These are phyloP conservation scores for Heptranchias perlo DNA, from an alignment of 2,113 vertebrate species.

Conservation along the genomic window DNA sequence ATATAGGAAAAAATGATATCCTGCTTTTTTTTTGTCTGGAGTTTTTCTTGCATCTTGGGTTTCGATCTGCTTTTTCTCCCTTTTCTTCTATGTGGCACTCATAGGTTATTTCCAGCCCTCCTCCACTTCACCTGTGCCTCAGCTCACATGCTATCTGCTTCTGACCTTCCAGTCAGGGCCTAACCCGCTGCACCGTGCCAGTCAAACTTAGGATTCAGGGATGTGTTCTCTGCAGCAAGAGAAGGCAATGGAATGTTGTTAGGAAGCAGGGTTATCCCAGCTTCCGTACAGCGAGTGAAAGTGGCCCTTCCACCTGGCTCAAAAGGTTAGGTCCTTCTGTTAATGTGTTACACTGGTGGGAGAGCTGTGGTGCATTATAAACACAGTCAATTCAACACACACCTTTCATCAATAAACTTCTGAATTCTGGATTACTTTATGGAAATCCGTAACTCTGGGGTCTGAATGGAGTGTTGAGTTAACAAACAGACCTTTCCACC, in stretches of 20 bases:
- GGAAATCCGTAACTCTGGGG: background rate
- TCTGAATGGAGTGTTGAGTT: background rate
- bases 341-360: background rate
- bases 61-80: background rate
- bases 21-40: background rate
- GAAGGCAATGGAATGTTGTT: background rate
- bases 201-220: background rate
- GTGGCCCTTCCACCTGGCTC: too few species aligned
- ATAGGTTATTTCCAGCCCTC: background rate
- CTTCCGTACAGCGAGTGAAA: background rate
- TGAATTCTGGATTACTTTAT: background rate
- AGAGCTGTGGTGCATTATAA: background rate
- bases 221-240: background rate
- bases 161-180: background rate
- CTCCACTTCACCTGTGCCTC: background rate
- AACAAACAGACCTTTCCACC: background rate
- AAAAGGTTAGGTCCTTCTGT: background rate
- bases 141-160: background rate
- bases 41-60: background rate
- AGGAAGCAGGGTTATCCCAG: background rate
- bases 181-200: background rate
- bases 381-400: background rate
- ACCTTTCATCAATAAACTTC: too few species aligned
- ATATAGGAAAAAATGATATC: slow-evolving; percentile 19
- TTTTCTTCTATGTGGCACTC: background rate